Evolutionary conservation across 2,888 invertebrate species (phyloP).

Genomic region (Phania funesta): DNA sequence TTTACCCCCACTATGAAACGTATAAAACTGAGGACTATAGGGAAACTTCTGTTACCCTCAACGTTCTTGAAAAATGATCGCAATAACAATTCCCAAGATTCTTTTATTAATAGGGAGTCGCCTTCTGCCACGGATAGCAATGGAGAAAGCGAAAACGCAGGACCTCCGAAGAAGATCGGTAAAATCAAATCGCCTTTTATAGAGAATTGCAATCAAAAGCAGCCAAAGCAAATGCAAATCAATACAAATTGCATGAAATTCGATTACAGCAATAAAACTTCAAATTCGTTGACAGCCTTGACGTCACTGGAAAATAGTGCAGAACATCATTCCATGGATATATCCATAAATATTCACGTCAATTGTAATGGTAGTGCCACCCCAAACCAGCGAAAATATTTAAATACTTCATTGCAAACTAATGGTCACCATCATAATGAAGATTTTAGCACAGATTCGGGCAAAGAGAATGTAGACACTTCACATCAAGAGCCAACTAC

Average conservation of each 20-base stretch:
- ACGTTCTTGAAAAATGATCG: constrained; percentile 75
- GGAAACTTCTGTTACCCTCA: constrained; percentile 76
- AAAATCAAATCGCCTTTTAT: constrained; percentile 79
- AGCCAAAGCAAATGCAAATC: constrained; percentile 66
- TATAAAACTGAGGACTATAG: constrained; percentile 75
- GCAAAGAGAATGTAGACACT: constrained; percentile 75
- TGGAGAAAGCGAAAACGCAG: constrained; percentile 42
- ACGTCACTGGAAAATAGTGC: constrained; percentile 68
- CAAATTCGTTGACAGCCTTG: constrained; percentile 30
- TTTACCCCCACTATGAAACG: constrained; percentile 70
- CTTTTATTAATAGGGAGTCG: constrained; percentile 12
- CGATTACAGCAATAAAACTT: constrained; percentile 63
- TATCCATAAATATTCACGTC: constrained; percentile 18
- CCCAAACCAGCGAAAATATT: constrained; percentile 13
- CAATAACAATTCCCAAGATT: constrained; percentile 55
- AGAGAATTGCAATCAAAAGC: constrained; percentile 73
- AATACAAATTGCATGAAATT: constrained; percentile 69
- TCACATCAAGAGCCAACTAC: constrained; percentile 28
- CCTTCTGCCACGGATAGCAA: constrained; percentile 17
- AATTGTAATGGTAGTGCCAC: not conserved
- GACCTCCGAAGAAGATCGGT: constrained; percentile 75
- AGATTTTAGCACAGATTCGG: constrained; percentile 74
- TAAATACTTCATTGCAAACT: constrained; percentile 20
- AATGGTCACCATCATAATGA: constrained; percentile 50
- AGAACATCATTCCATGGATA: constrained; percentile 68